These are phyloP conservation scores for Seladonia tumulorum DNA, from an alignment of 2,888 invertebrate species.

Conservation along the genomic window DNA sequence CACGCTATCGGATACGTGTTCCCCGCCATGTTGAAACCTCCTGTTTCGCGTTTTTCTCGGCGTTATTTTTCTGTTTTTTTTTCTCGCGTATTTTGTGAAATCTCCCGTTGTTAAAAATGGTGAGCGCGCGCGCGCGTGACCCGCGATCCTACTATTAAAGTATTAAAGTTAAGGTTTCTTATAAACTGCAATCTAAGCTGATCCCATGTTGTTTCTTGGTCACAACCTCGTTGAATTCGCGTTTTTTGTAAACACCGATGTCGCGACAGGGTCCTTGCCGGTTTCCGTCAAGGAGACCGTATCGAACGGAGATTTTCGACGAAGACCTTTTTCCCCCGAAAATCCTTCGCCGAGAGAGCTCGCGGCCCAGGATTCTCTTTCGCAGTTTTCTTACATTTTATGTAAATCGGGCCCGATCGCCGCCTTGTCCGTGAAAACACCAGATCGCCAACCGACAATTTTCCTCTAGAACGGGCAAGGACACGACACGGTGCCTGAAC, in stretches of 20 bases:
- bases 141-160: constrained; percentile 67
- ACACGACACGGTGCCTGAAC: constrained; percentile 20
- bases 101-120: constrained; percentile 51
- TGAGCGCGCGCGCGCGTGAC: constrained; percentile 24
- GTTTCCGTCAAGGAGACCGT: constrained; percentile 33
- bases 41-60: constrained; percentile 28
- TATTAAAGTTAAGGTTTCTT: constrained; percentile 74
- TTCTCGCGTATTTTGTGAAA: not conserved
- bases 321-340: constrained; percentile 59
- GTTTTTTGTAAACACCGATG: constrained; percentile 22
- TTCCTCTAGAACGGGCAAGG: constrained; percentile 35
- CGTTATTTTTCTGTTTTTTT: not conserved
- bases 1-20: constrained; percentile 28
- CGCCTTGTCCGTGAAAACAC: constrained; percentile 13
- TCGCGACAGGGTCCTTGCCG: constrained; percentile 27
- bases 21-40: not conserved
- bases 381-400: not conserved
- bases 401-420: constrained; percentile 26
- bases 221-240: constrained; percentile 80
- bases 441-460: constrained; percentile 19
- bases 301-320: constrained; percentile 62
- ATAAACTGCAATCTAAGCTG: constrained; percentile 82
- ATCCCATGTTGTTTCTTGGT: constrained; percentile 82
- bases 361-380: constrained; percentile 45
- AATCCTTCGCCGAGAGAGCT: constrained; percentile 39